Evolutionary conservation across 2,113 vertebrate genomes (phyloP), one percentile per base, ranked within the genome.

Genomic region (Gallinago media): DNA sequence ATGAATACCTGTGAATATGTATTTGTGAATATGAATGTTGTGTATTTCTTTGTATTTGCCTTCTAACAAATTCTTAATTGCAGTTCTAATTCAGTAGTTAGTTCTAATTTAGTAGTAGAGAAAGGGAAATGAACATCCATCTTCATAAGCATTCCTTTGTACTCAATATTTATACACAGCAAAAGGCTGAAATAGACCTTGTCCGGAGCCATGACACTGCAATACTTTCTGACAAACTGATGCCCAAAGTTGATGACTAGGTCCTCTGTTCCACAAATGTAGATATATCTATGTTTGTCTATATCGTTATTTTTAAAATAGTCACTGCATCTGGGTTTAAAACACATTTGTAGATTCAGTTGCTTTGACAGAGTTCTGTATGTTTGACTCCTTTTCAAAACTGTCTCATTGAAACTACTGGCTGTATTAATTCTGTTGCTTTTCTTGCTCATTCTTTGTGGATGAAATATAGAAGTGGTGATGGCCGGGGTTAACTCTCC

Each of bases 51-150:
- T 74, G 34, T 80, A 52, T 92, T 68, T 91, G 32, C 47, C 23
- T 81, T 95, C 47, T 54, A 85, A 87, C 29, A 89, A 61, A 61
- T 91, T 67, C 52, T 63, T 91, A 81, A 42, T 85, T 87, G 52
- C 52, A 65, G 32, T 92, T 96, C 34, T 91, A 75, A 85, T 81
- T 72, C 47, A 85, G 61, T 59, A 74, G n/a, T n/a, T 84, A 82
- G n/a, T 42, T 77, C 36, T 70, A 83, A 80, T 76, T 70, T 71
- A 54, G 47, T 59, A 59, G 42, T 36, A 72, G 73, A 50, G 61
- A 47, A n/a, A 67, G 26, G 19, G 52, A 70, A 22, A 22, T 42
- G 9, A 84, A 31, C 50, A 42, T 80, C 15, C 34, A 8, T 87
- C 31, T 93, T 87, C 29, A 13, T 36, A 81, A 67, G 22, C 12